Base-by-base conservation (phyloP, 2,797 vertebrate genomes). In the Hozukius guyotensis region DNA sequence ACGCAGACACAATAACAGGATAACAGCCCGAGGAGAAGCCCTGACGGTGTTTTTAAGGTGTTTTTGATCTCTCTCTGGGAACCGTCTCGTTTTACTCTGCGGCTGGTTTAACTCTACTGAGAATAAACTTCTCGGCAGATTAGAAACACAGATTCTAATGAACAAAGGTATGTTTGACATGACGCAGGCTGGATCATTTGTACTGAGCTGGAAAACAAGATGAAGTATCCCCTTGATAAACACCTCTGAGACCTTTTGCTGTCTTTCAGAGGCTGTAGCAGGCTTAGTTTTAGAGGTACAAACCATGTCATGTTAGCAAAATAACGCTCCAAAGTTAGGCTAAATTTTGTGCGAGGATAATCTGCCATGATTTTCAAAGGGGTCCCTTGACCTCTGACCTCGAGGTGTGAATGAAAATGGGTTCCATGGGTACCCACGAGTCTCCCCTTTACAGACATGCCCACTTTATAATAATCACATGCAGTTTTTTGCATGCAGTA, bases 1-100 rank as follows among this genome's bases (percentile, higher is more conserved):
- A 2, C 85, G 60, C 78, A 89, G 75, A 79, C 78, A 87, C 90
- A 92, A 92, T 91, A 94, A 95, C 93, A 94, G 46, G 84, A 94
- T 87, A 94, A 95, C 86, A 93, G 92, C 92, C 93, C 6, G 72
- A 88, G 83, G 88, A 86, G 65, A 91, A 38, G 76, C 85, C 66
- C 79, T 69, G 67, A 68, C 24, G 24, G 18, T 92, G 87, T 95
- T 93, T 94, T 60, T 20, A 53, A 89, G 79, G 66, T 91, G 89
- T 93, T 93, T 91, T 88, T 84, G 68, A n/a, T 89, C 82, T 69
- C 78, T 89, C 78, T 84, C 76, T 71, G 66, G 66, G 49, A 83
- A 77, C 36, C 63, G 78, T 79, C 57, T 74, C 2, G 3, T n/a
- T 36, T 74, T 56, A 36, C 36, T 52, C 75, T 75, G 71, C 12